Evolutionary conservation across 1,140 invertebrate species (phyloP), one percentile per base, ranked within the genome.

Genomic region (Andrena cerasifolii): DNA sequence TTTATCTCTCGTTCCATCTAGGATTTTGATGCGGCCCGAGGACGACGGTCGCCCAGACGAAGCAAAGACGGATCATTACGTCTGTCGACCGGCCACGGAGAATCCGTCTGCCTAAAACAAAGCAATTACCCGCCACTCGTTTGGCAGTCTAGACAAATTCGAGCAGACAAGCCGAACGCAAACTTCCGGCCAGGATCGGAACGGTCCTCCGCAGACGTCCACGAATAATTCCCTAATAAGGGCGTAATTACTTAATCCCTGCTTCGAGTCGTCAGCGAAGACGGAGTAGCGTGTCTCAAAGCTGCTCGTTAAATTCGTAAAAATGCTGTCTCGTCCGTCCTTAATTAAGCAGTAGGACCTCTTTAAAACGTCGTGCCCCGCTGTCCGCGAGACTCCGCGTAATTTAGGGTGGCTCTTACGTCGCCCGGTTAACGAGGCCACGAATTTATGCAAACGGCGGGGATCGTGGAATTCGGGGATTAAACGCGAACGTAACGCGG

Each of bases 171-270:
- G 62, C 40, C 26, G 12, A 65, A 21, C 45, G 65, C 36, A 70
- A 82, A 82, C 71, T 73, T 82, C 68, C 78, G 33, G 53, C 51
- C 28, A 12, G 66, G 49, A 49, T 74, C 24, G 18, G 24, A 18
- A 26, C 49, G 45, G 54, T 65, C 10, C 65, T 71, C 81, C 10
- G 10, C 36, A 40, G 10, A 59, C 51, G 80, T n/a, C n/a, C n/a
- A n/a, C n/a, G n/a, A 84, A 87, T 83, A 88, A 83, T 81, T 79
- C 84, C 79, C 86, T 89, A 88, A 90, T 89, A 84, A 85, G 62
- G 21, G 21, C 43, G 67, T 92, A 89, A 91, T 90, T 89, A 59
- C 88, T 91, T 89, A 89, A 91, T 92, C 87, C 87, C 71, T 86
- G 85, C 91, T 90, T 89, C n/a, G n/a, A n/a, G n/a, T 83, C 77